Evolutionary conservation across 2,797 vertebrate species (phyloP), one percentile per base, ranked within the genome.

Genomic region (Paratrypauchen microcephalus): DNA sequence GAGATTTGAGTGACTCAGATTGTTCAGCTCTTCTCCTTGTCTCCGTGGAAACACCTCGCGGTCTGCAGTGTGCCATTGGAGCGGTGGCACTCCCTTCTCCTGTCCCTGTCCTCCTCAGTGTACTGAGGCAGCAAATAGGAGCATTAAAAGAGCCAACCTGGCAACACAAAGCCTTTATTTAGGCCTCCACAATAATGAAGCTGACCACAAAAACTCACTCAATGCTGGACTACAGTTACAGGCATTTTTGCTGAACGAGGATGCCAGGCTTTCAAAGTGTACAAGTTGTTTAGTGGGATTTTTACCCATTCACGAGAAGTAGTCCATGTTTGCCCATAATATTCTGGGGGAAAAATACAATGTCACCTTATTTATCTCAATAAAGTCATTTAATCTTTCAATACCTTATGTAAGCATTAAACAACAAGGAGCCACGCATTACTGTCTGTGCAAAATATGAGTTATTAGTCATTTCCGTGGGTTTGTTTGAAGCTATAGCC

Each of bases 101-200:
- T 73, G 68, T 65, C 28, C 28, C 7, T 30, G 9, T 19, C 26
- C 55, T 65, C 18, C 68, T 80, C 56, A 60, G 21, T 60, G 54
- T 56, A 5, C 3, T 72, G 36, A 71, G 68, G 70, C 71, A 72
- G 69, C 74, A 78, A 69, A 80, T 72, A 60, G 75, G 66, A 81
- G 72, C 68, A 78, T 75, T 78, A 50, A 71, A 6, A 45, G 41
- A 39, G 68, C 76, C 78, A 79, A 67, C 73, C 75, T 75, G 78
- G 77, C 80, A 84, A 83, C 86, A 88, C 73, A 79, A 61, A 62
- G 58, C 74, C 78, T 87, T 85, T 78, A 79, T 83, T 85, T 83
- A 80, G 78, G 76, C 71, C 70, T 61, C 65, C 19, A 65, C 52
- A 70, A 59, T 57, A 71, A 64, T 59, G 72, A 80, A 54, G 72